phyloP scores from a whole-genome alignment of 2,888 invertebrate species.

The Apotomis betuletana region DNA sequence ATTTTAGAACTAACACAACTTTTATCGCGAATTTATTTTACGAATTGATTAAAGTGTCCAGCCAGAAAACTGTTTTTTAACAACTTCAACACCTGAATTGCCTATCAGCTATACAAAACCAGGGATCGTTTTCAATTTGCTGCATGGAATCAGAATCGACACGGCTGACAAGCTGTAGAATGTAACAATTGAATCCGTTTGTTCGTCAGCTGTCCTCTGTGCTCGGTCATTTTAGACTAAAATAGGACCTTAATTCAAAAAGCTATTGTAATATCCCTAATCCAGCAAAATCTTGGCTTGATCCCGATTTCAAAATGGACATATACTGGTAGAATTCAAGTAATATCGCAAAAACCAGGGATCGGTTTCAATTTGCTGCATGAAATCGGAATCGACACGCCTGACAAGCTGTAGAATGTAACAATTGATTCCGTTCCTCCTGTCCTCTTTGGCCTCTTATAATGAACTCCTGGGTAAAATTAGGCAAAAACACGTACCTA shows the following conservation, averaged over 20 bases:
- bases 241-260: too few relatives aligned
- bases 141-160: conserved; percentile 30
- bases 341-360: conserved; percentile 10
- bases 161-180: conserved; percentile 26
- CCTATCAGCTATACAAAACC: conserved; percentile 33
- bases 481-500: too few relatives aligned
- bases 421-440: conserved; percentile 32
- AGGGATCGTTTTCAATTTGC: conserved; percentile 39
- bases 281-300: too few relatives aligned
- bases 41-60: not conserved
- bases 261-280: too few relatives aligned
- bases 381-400: conserved; percentile 29
- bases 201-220: conserved; percentile 21
- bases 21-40: not conserved
- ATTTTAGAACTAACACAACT: not conserved
- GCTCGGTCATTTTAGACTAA: too few relatives aligned
- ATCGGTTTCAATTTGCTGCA: conserved; percentile 40
- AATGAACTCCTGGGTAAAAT: not conserved
- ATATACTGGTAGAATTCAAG: too few relatives aligned
- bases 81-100: conserved; percentile 34
- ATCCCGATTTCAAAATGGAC: too few relatives aligned
- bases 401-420: conserved; percentile 27
- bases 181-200: conserved; percentile 33
- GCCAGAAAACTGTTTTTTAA: conserved; percentile 15
- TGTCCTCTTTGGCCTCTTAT: conserved; percentile 16